phyloP scores from a whole-genome alignment of 2,797 vertebrate species.

The Enteromius trimaculatus region DNA sequence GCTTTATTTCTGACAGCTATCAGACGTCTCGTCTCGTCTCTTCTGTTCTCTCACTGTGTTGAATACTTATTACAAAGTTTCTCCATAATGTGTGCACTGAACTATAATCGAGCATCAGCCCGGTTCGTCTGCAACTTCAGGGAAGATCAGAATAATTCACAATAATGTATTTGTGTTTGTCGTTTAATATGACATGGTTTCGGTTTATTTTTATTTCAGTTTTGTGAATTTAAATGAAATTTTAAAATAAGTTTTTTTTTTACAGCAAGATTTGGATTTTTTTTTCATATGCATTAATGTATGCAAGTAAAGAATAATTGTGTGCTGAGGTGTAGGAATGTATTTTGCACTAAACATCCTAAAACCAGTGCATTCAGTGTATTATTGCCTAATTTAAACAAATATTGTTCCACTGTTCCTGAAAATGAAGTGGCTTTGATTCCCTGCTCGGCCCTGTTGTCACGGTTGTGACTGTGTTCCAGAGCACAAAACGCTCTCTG shows the following conservation, averaged over 20 bases:
- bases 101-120: neutral
- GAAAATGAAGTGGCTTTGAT: neutral
- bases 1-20: conserved; percentile 17
- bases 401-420: neutral
- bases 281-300: neutral
- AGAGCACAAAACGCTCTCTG: neutral
- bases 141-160: neutral
- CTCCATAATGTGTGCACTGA: neutral
- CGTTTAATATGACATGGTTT: neutral
- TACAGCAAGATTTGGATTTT: neutral
- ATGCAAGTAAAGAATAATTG: neutral
- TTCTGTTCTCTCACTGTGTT: neutral
- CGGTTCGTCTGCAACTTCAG: neutral
- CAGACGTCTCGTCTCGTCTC: neutral
- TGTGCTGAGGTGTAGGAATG: neutral
- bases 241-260: too few relatives aligned
- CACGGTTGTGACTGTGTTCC: conserved; percentile 51
- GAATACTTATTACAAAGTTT: neutral
- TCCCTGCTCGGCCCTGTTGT: conserved; percentile 53
- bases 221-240: too few relatives aligned
- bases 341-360: neutral
- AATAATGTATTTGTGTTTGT: neutral
- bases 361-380: neutral
- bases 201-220: neutral
- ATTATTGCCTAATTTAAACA: neutral